Base-by-base conservation (phyloP, 2,888 invertebrate species). In the Heterodera filipjevi region DNA sequence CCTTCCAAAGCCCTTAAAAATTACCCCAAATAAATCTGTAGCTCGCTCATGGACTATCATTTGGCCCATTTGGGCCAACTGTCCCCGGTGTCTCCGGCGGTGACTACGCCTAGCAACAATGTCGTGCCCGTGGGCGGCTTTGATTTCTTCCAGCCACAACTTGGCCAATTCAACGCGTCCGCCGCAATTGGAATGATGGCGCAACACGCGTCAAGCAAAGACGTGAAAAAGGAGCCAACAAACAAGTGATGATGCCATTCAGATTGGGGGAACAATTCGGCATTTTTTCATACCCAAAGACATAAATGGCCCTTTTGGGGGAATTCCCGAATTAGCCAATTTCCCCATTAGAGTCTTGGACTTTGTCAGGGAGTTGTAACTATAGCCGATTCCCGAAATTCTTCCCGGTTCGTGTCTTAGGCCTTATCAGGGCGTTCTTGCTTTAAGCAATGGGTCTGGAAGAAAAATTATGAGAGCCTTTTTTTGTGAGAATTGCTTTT, bases 141-240 rank as follows among this genome's bases (percentile, higher is more conserved):
- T 27, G 27, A 59, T n/a, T 59, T 59, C 59, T 59, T 59, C 59
- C 59, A 49, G 27, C 59, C n/a, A 27, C 59, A 59, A 27, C 59
- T 59, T 59, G 59, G n/a, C n/a, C 59, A 59, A 59, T 59, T 59
- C 59, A 59, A 59, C 59, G n/a, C 59, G 5, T n/a, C 59, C 59
- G 59, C 27, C 0, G n/a, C 59, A n/a, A 59, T 59, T 19, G 59
- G 59, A 59, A n/a, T 59, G 6, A 22, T 59, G n/a, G n/a, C n/a
- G n/a, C 59, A n/a, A 27, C 59, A 59, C 16, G 5, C 19, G 19
- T 19, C 22, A 22, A 0, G 16, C 49, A 53, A 0, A 16, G 22
- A 3, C 49, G 19, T 53, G 19, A 53, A 53, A 53, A 53, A 2
- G 49, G 49, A 53, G 49, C 49, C 49, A 53, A 53, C 5, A 5